Evolutionary conservation across 2,888 invertebrate species (phyloP).

Genomic region (Phytoseiulus persimilis): DNA sequence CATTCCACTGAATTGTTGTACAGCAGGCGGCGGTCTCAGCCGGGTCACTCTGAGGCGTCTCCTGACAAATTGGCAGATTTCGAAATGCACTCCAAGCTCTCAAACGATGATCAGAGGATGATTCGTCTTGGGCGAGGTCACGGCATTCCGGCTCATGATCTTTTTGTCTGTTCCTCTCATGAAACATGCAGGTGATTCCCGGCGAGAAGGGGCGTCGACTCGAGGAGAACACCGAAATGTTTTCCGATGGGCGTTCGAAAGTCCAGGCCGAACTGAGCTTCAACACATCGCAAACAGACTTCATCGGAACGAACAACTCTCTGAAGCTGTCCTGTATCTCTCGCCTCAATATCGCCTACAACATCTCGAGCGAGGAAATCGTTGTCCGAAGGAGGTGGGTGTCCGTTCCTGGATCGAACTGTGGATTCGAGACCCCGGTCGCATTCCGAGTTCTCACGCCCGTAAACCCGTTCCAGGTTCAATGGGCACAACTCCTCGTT

Average conservation of each 20-base stretch:
- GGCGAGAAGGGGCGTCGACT: neutral
- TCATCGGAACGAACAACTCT: slow-evolving; percentile 22
- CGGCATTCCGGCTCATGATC: too few species aligned
- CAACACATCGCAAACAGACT: slow-evolving; percentile 8
- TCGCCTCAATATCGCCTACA: slow-evolving; percentile 13
- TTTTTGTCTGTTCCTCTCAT: neutral
- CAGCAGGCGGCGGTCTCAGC: neutral
- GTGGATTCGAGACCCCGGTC: neutral
- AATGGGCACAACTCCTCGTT: neutral
- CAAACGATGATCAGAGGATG: too few species aligned
- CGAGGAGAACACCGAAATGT: neutral
- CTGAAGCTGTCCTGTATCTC: neutral
- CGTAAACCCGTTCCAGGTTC: neutral
- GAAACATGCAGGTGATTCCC: neutral
- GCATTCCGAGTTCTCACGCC: neutral
- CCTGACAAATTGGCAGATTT: neutral
- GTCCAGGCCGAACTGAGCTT: neutral
- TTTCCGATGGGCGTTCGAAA: neutral
- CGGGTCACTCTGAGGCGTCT: neutral
- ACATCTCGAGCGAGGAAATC: slow-evolving; percentile 13
- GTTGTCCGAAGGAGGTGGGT: neutral
- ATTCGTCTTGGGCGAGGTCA: too few species aligned
- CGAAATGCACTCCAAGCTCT: neutral
- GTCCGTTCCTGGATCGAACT: neutral
- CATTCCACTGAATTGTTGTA: neutral